Percentiles rank a stretch among this genome's conserved stretches.
phyloP scores from a whole-genome alignment of 2,888 invertebrate genomes.

The Biston stratarius region DNA sequence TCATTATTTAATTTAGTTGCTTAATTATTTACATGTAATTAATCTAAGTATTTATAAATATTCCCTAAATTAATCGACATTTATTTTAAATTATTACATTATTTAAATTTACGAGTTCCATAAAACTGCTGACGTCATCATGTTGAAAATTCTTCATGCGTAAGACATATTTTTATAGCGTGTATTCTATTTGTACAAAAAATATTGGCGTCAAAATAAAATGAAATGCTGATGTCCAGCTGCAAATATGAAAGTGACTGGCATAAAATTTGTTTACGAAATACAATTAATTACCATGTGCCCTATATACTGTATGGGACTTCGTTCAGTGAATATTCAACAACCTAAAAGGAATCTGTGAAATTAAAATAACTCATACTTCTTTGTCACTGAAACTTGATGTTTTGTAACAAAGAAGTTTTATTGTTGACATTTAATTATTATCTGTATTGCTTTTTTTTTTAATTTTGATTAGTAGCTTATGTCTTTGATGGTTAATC shows the following conservation, averaged over 20 bases:
- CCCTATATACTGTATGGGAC: too few species aligned
- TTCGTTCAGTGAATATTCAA: not conserved
- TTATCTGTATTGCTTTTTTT: constrained; percentile 3
- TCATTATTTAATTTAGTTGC: not conserved
- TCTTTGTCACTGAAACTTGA: constrained; percentile 7
- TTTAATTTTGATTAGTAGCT: constrained; percentile 18
- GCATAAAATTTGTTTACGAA: constrained; percentile 16
- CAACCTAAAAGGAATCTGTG: constrained; percentile 3
- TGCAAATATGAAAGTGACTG: constrained; percentile 17
- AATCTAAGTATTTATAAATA: not conserved
- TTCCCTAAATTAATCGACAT: not conserved
- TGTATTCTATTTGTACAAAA: constrained; percentile 29
- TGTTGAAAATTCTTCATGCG: constrained; percentile 25
- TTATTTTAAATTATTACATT: constrained; percentile 35
- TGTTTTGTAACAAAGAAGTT: not conserved
- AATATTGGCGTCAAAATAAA: constrained; percentile 35
- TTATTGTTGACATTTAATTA: not conserved
- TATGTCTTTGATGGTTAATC: constrained; percentile 2
- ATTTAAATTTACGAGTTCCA: constrained; percentile 40
- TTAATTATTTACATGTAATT: not conserved
- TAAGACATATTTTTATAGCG: constrained; percentile 22
- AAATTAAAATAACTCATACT: constrained; percentile 11
- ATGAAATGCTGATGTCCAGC: constrained; percentile 36
- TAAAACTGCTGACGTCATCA: constrained; percentile 25
- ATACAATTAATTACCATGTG: not conserved